Evolutionary conservation across 30 jellyfish, hydroid and myxozoan genomes (phyloP), one percentile per base, ranked within the genome.

Genomic region (Catostylus mosaicus): DNA sequence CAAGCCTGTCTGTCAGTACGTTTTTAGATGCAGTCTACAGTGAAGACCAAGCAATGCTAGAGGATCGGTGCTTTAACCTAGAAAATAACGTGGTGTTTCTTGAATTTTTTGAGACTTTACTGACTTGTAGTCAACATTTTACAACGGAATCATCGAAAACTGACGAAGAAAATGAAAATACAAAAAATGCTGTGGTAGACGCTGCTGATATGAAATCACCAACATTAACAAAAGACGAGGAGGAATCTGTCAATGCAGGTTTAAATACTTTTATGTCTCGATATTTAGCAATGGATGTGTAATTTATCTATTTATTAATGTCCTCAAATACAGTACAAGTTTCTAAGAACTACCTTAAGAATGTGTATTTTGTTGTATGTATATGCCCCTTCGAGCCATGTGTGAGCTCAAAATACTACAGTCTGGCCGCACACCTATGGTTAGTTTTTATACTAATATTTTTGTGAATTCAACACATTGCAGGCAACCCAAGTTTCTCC

Each of bases 41-140:
- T 11, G 97, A 82, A 33, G 96, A 75, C 29, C 47, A 59, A 36
- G 64, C 12, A n/a, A 79, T n/a, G 66, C 80, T 46, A 1, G 93
- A 85, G 40, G 94, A 78, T 19, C 72, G 88, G 0, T 77, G 62
- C 62, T 77, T 37, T 67, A 93, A 88, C 69, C 77, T 91, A 32
- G 93, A 86, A 24, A 60, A 32, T 26, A 93, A 80, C 56, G 33
- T 91, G 30, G 88, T 85, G 14, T 86, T 86, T 60, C 85, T 91
- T 62, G 98, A 91, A 52, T 85, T 91, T 72, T 48, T 78, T 29
- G 98, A 91, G 57, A 35, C 84, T 20, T 81, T 91, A 10, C 36
- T 80, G 20, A 88, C 45, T 14, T 91, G 96, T 46, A 83, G 91
- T 20, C 83, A 89, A 63, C 14, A 30, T 6, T 83, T 82, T 60